These are phyloP conservation scores for Campoletis sonorensis DNA, from an alignment of 1,140 invertebrate genomes.

Conservation along the genomic window DNA sequence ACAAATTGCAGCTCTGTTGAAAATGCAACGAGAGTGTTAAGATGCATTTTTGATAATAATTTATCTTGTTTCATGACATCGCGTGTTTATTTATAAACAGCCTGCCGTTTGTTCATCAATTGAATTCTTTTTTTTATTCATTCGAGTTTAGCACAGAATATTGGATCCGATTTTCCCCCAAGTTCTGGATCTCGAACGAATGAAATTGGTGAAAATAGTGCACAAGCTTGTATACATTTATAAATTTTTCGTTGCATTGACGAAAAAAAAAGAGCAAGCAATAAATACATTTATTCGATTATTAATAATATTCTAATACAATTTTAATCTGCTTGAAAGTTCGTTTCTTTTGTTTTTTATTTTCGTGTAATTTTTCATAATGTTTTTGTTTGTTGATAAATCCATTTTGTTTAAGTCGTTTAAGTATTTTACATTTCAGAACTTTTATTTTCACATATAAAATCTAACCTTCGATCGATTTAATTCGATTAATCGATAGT, in stretches of 20 bases:
- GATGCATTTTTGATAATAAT: too few species aligned
- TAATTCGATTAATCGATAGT: not conserved
- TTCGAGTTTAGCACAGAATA: too few species aligned
- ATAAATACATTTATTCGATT: too few species aligned
- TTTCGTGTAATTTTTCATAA: not conserved
- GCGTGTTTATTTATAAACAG: too few species aligned
- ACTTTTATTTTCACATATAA: conserved; percentile 26
- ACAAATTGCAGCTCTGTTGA: too few species aligned
- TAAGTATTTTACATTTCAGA: conserved; percentile 42
- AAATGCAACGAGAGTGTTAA: too few species aligned
- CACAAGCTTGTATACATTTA: not conserved
- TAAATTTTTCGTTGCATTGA: not conserved
- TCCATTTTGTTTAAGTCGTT: conserved; percentile 19
- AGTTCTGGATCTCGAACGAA: not conserved
- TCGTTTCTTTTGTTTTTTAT: too few species aligned
- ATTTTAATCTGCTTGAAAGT: not conserved
- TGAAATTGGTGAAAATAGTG: not conserved
- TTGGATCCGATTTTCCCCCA: too few species aligned
- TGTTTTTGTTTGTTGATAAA: not conserved
- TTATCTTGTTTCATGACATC: too few species aligned
- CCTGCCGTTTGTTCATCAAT: too few species aligned
- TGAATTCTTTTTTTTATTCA: too few species aligned
- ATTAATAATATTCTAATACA: not conserved
- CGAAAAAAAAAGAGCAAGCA: too few species aligned
- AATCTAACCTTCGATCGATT: conserved; percentile 18